phyloP scores from a whole-genome alignment of 2,113 vertebrate species.

The Phrynocephalus versicolor region DNA sequence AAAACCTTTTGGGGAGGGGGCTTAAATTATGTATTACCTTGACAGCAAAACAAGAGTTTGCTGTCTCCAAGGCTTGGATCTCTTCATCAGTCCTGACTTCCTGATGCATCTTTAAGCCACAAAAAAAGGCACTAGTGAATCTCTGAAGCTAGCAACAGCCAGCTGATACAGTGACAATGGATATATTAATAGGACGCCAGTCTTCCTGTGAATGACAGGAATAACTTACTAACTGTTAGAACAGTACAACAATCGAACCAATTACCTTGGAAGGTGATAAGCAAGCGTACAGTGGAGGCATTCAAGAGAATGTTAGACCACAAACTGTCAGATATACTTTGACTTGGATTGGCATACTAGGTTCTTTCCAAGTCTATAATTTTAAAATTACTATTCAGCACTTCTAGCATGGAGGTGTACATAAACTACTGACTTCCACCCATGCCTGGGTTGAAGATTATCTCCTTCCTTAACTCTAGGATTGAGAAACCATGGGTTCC shows the following conservation, averaged over 20 bases:
- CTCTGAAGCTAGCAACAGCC: neutral
- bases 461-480: neutral
- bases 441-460: neutral
- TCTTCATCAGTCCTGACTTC: too few relatives aligned
- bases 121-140: neutral
- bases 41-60: neutral
- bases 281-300: too few relatives aligned
- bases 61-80: neutral
- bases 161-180: neutral
- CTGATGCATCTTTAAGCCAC: neutral
- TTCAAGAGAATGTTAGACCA: too few relatives aligned
- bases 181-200: neutral
- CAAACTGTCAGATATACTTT: too few relatives aligned
- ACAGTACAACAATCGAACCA: too few relatives aligned
- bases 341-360: too few relatives aligned
- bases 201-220: too few relatives aligned
- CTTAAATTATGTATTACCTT: neutral
- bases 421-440: neutral
- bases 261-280: too few relatives aligned
- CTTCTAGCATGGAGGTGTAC: neutral
- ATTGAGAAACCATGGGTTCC: neutral
- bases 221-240: too few relatives aligned
- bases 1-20: neutral
- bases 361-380: too few relatives aligned
- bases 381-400: too few relatives aligned